Evolutionary conservation across 2,888 invertebrate genomes (phyloP), one percentile per base, ranked within the genome.

Genomic region (Drosophila colorata): DNA sequence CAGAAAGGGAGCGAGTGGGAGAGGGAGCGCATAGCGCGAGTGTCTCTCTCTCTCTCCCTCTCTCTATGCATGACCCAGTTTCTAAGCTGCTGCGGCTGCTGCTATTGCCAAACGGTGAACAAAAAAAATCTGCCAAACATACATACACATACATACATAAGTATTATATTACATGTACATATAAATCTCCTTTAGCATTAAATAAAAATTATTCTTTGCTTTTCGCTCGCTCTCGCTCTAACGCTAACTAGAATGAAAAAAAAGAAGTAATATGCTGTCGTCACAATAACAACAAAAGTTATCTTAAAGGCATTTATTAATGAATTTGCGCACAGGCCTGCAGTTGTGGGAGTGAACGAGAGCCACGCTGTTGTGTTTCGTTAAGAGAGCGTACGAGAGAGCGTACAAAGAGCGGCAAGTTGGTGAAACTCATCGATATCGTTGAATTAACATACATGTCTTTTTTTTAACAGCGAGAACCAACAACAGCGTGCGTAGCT

Each of bases 11-110:
- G 28, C 9, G 37, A 49, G 38, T 37, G 48, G 41, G 61, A 55
- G 65, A 57, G 69, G 60, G 74, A 53, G 59, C 71, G 65, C 44
- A 63, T 59, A 69, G 43, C 57, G 33, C 31, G 44, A 58, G 53
- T n/a, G 35, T 16, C 2, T 25, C 28, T 28, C 23, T 23, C 4
- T 5, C 23, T 23, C 25, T 25, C 25, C 1, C 2, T 25, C 25
- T 25, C 28, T 28, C 16, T 28, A 13, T 69, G 82, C 63, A 72
- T 84, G 80, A 83, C 81, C 81, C 52, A 80, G 87, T 87, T 82
- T 84, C 65, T 69, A 63, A 76, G 80, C 76, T 78, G 64, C 64
- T 59, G 57, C 48, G 49, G 49, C 66, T 40, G 55, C 52, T 35
- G 33, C 43, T 61, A 35, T 61, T 71, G 72, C 53, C 77, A 66